Evolutionary conservation across 2,888 invertebrate species (phyloP).

Genomic region (Atethmia centrago): DNA sequence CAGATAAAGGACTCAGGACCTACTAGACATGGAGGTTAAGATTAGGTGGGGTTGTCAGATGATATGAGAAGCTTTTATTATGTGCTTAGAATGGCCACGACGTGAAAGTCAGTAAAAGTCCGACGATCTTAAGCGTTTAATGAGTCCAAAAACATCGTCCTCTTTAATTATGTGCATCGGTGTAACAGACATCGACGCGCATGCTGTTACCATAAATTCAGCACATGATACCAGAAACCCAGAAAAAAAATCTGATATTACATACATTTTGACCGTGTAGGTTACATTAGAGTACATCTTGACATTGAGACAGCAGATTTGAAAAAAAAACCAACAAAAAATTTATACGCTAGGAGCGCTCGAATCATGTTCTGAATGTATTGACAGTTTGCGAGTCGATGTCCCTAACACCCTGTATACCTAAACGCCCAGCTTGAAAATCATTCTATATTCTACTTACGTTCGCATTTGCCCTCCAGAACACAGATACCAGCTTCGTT

Average conservation of each 20-base stretch:
- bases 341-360: too few relatives aligned
- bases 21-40: background rate
- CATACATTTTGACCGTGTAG: too few relatives aligned
- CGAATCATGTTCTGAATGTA: too few relatives aligned
- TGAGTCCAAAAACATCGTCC: background rate
- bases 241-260: too few relatives aligned
- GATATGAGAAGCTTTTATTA: background rate
- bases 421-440: background rate
- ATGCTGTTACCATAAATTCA: too few relatives aligned
- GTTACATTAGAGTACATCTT: too few relatives aligned
- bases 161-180: too few relatives aligned
- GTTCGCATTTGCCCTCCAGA: constrained; percentile 35
- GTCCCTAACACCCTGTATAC: background rate
- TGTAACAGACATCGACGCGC: too few relatives aligned
- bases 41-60: background rate
- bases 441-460: constrained; percentile 26
- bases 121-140: background rate
- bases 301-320: too few relatives aligned
- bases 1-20: background rate
- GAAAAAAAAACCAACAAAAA: too few relatives aligned
- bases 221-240: too few relatives aligned
- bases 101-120: background rate
- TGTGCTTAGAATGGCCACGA: background rate
- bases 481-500: constrained; percentile 38
- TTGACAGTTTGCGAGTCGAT: background rate